These are phyloP conservation scores for Phaethornis superciliosus DNA, from an alignment of 2,113 vertebrate genomes.

Conservation along the genomic window DNA sequence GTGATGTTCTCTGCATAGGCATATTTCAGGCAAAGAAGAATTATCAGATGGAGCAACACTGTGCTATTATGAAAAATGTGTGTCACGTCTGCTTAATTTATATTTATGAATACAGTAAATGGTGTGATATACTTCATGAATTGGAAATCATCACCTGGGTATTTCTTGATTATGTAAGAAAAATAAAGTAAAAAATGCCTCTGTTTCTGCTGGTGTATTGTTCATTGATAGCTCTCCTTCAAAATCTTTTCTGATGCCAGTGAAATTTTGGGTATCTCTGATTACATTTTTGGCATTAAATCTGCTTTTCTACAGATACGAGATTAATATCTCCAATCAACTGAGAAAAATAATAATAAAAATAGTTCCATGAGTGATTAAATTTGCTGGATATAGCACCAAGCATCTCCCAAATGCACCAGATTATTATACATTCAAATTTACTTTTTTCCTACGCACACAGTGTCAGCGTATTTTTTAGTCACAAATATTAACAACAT, in stretches of 20 bases:
- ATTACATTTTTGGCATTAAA: neutral
- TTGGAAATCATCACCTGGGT: constrained; percentile 45
- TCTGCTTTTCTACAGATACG: neutral
- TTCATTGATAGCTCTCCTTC: neutral
- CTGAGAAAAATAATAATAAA: neutral
- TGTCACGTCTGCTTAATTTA: constrained; percentile 32
- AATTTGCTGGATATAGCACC: neutral
- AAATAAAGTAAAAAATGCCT: neutral
- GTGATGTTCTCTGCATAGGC: neutral
- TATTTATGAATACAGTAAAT: constrained; percentile 55
- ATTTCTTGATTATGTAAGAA: constrained; percentile 54
- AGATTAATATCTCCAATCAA: neutral
- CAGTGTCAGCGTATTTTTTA: constrained; percentile 33
- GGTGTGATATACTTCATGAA: constrained; percentile 11
- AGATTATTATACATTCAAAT: constrained; percentile 41
- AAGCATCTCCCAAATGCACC: neutral
- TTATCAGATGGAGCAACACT: neutral
- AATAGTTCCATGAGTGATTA: constrained; percentile 1
- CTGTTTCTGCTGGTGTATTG: neutral
- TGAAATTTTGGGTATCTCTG: neutral
- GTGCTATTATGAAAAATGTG: constrained; percentile 27
- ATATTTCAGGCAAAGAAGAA: constrained; percentile 36
- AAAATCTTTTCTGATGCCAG: neutral
- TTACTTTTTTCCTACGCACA: neutral
- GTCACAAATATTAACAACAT: constrained; percentile 19